Conservation (phyloP, 2,797 vertebrate genomes). For the Cygnus olor region DNA sequence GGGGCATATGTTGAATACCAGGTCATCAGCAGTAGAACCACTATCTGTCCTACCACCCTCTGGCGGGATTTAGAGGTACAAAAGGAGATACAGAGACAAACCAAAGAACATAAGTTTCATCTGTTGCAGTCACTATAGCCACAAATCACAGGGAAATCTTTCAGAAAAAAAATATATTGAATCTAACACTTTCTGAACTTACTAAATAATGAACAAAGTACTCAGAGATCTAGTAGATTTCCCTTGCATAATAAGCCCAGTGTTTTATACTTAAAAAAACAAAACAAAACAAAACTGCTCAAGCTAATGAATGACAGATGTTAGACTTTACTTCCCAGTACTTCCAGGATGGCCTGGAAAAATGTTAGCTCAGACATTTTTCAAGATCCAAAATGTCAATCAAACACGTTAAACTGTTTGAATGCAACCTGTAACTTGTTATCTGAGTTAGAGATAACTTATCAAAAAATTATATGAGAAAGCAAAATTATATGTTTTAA, state of each 20-base stretch:
- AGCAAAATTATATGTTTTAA: not conserved
- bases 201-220: not conserved
- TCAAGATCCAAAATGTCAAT: not conserved
- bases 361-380: not conserved
- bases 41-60: not conserved
- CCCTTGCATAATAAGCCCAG: not conserved
- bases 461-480: not conserved
- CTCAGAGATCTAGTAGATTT: not conserved
- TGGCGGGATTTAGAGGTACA: not conserved
- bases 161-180: not conserved
- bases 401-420: not conserved
- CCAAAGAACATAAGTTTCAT: not conserved
- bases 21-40: not conserved
- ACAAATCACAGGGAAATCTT: not conserved
- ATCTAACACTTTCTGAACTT: not conserved
- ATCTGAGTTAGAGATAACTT: not conserved
- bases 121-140: not conserved
- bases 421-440: not conserved
- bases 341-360: slow-evolving; percentile 4
- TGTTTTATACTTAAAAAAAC: not conserved
- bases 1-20: not conserved
- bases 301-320: not conserved
- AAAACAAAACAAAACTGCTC: not conserved
- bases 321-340: not conserved
- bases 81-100: not conserved